Evolutionary conservation across 2,888 invertebrate species (phyloP), one percentile per base, ranked within the genome.

Genomic region (Pediacus dermestoides): DNA sequence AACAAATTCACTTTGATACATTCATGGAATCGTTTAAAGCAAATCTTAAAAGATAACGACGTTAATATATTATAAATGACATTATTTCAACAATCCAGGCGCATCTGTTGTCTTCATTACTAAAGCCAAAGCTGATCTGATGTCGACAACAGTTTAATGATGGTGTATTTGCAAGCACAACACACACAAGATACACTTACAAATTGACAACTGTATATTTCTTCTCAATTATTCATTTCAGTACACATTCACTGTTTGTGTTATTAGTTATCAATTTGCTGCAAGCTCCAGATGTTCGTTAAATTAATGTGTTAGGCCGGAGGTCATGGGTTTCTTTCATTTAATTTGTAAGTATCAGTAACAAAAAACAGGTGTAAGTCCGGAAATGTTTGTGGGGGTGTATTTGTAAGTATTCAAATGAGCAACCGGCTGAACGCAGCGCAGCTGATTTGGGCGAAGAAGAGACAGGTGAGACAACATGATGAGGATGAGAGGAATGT

Each of bases 121-220:
- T 49, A 52, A 53, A 53, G 50, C 52, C n/a, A 53, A 58, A 55
- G 53, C 53, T 48, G 47, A 52, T 55, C 53, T 55, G 54, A 59
- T 51, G 57, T 57, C 50, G 48, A 50, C 52, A 54, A 50, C 53
- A 57, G 53, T 60, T 57, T 61, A 61, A 63, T 61, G 61, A 61
- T 57, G 60, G 58, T 60, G 60, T 59, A 60, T 62, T 59, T 49
- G 55, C 52, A 40, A 52, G 50, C 51, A 43, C 39, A 46, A 39
- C 50, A 50, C 55, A 58, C 60, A 57, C 53, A 57, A 57, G 55
- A 49, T 18, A 18, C 21, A 18, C 21, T 50, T 52, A 59, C 60
- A 60, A 60, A 60, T 60, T 60, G 60, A 60, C 60, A 60, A 57
- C 53, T 57, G 57, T 55, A 59, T 58, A 57, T 46, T 54, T 58